Evolutionary conservation across 2,797 vertebrate species (phyloP).

Genomic region (Tenualosa thibaudeaui): DNA sequence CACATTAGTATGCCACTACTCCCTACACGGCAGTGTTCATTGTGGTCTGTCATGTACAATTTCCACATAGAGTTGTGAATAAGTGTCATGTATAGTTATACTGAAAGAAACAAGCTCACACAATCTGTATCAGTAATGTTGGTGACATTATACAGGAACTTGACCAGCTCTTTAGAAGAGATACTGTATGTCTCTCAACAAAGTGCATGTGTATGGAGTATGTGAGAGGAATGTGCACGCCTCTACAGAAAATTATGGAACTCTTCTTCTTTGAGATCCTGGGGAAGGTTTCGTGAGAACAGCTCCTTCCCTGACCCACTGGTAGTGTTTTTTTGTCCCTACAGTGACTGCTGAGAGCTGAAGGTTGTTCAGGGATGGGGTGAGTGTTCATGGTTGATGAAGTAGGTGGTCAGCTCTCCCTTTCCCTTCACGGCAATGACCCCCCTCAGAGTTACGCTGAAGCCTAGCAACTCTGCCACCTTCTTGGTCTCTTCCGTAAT

Average conservation of each 20-base stretch:
- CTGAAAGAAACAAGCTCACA: too few relatives aligned
- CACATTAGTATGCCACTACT: background rate
- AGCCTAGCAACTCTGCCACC: constrained; percentile 78
- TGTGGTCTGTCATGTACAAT: background rate
- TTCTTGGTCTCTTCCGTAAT: constrained; percentile 84
- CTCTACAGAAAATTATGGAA: background rate
- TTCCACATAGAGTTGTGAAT: background rate
- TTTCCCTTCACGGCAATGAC: constrained; percentile 87
- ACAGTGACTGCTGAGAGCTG: background rate
- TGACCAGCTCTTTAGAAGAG: background rate
- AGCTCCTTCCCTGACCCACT: background rate
- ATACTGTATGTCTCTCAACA: background rate
- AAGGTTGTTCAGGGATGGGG: constrained; percentile 47
- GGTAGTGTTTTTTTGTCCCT: background rate
- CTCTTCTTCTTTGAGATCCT: background rate
- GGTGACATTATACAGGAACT: background rate
- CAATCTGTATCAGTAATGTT: too few relatives aligned
- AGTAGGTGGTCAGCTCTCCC: constrained; percentile 87
- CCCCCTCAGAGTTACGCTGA: constrained; percentile 77
- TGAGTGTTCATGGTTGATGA: constrained; percentile 75
- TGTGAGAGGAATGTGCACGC: background rate
- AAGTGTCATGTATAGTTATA: background rate
- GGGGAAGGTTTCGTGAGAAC: background rate
- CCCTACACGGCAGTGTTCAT: background rate
- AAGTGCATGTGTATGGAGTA: background rate